phyloP scores from a whole-genome alignment of 92 coral and sea anemone genomes.

The Metridium senile region DNA sequence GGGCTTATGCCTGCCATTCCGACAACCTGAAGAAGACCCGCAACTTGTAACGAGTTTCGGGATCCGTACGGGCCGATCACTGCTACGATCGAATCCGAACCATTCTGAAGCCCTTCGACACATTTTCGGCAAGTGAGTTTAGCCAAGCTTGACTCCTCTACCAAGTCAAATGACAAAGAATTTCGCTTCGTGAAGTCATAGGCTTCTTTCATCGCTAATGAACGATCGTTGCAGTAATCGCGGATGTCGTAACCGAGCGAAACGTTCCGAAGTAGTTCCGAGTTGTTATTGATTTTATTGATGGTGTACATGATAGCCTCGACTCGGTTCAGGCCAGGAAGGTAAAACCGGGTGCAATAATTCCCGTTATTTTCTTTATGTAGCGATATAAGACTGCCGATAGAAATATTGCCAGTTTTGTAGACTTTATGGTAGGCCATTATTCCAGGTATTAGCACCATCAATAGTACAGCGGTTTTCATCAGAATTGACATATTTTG shows the following conservation, averaged over 20 bases:
- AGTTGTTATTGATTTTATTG: constrained; percentile 65
- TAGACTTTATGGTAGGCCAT: constrained; percentile 32
- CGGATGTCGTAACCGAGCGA: constrained; percentile 84
- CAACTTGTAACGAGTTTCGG: constrained; percentile 66
- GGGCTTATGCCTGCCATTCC: constrained; percentile 76
- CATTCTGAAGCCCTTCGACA: constrained; percentile 11
- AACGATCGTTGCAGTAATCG: constrained; percentile 70
- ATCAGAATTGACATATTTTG: not conserved
- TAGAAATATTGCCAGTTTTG: constrained; percentile 68
- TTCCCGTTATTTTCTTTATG: constrained; percentile 33
- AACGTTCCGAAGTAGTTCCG: constrained; percentile 54
- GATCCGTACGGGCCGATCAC: constrained; percentile 70
- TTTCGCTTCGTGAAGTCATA: constrained; percentile 54
- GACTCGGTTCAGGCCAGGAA: constrained; percentile 64
- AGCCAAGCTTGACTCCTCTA: constrained; percentile 26
- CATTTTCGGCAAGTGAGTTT: constrained; percentile 34
- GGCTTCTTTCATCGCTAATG: constrained; percentile 66
- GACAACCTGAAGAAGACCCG: constrained; percentile 72
- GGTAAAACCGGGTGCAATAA: constrained; percentile 47
- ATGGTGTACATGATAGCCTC: constrained; percentile 66
- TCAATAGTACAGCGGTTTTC: not conserved
- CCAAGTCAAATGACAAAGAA: constrained; percentile 23
- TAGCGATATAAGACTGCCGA: constrained; percentile 64
- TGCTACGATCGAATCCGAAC: constrained; percentile 54
- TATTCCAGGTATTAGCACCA: not conserved